Percentiles rank a stretch among this genome's conserved stretches.
These are phyloP conservation scores for Sciurus niger DNA, from an alignment of 2,113 vertebrate species.

Conservation along the genomic window DNA sequence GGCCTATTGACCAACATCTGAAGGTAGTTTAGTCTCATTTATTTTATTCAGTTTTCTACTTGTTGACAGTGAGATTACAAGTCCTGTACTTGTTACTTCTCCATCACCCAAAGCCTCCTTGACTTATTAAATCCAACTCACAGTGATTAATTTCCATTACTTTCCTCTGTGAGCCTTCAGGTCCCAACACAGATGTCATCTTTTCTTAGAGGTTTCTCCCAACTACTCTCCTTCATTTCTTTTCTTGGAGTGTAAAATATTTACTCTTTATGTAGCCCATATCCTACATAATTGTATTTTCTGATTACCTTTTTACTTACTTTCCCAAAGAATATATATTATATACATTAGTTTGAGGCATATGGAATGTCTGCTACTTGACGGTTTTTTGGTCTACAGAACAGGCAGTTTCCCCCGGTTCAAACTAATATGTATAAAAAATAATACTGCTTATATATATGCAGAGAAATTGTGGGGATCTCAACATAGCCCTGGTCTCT, in stretches of 20 bases:
- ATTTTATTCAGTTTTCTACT: background rate
- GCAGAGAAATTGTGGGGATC: background rate
- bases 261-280: background rate
- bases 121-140: background rate
- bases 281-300: background rate
- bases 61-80: background rate
- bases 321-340: background rate
- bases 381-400: background rate
- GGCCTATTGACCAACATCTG: background rate
- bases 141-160: background rate
- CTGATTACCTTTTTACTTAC: slow-evolving; percentile 1
- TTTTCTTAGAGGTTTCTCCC: background rate
- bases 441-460: background rate
- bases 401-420: background rate
- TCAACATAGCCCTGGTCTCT: background rate
- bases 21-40: background rate
- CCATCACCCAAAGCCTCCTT: background rate
- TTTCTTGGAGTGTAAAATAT: background rate
- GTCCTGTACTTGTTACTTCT: background rate
- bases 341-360: background rate
- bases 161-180: background rate
- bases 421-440: background rate
- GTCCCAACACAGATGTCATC: background rate
- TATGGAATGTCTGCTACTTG: background rate
- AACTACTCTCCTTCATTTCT: background rate